A percentile compares a stretch with the other conserved stretches of the same genome.
phyloP scores from a whole-genome alignment of 1,140 invertebrate species.

The Bombus vancouverensis region DNA sequence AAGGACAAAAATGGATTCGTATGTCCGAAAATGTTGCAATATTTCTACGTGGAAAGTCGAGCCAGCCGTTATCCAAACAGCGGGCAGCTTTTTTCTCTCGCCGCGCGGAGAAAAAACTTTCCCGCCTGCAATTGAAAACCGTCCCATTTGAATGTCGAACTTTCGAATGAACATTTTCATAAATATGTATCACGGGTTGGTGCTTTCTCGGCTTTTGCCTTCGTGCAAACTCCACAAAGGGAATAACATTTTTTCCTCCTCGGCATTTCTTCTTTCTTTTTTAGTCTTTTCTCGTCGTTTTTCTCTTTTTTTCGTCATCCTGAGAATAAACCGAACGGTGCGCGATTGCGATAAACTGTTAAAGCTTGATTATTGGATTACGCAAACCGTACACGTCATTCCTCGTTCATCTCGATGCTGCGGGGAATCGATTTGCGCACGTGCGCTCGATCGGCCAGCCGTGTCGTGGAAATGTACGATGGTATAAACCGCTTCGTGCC shows the following conservation, averaged over 20 bases:
- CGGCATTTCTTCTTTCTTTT: not conserved
- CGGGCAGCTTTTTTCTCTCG: not conserved
- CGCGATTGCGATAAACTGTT: not conserved
- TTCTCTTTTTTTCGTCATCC: not conserved
- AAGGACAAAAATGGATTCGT: constrained; percentile 15
- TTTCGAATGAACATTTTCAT: constrained; percentile 40
- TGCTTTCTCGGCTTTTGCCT: constrained; percentile 14
- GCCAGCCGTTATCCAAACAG: constrained; percentile 10
- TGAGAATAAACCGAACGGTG: not conserved
- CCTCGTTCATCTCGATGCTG: not conserved
- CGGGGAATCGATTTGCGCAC: not conserved
- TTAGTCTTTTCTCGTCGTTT: not conserved
- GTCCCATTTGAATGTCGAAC: constrained; percentile 39
- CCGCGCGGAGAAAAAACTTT: constrained; percentile 11
- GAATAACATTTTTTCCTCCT: not conserved
- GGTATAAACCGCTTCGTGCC: not conserved
- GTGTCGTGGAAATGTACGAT: not conserved
- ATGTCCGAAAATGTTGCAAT: constrained; percentile 31
- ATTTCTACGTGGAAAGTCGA: not conserved
- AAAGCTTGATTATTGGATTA: constrained; percentile 22
- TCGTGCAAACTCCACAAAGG: not conserved
- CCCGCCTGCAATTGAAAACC: constrained; percentile 29
- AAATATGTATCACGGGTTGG: constrained; percentile 34
- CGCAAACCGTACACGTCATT: not conserved
- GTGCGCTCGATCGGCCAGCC: not conserved